Evolutionary conservation across 1,140 invertebrate species (phyloP), one percentile per base, ranked within the genome.

Genomic region (Galleria mellonella): DNA sequence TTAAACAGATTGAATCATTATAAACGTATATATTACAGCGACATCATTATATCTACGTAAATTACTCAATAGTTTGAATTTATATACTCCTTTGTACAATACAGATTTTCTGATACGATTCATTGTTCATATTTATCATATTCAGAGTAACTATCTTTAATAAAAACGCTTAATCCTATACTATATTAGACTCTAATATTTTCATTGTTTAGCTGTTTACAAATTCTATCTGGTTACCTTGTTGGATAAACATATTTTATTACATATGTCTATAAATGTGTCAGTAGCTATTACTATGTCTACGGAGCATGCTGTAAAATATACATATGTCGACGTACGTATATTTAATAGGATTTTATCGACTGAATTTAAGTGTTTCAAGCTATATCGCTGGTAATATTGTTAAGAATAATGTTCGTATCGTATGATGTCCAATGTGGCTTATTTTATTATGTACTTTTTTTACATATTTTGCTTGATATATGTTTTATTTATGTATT

Each of bases 201-300:
- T 62, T 55, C 43, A 71, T 76, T 83, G 66, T 83, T 78, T 79
- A 72, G 62, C 58, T 68, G 56, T 75, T 68, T 79, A 72, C 68
- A 81, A 76, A 81, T 68, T 83, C 63, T 82, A 82, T 78, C 72
- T 53, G 69, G 74, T 78, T 82, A 72, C 57, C 45, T 64, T 55
- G 59, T 70, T 76, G 32, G 44, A 61, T 58, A 67, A 72, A 74
- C 53, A 72, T 78, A 78, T 76, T 77, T 78, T 76, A 76, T 71
- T 68, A 71, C 61, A 64, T 72, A 74, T 52, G 65, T 65, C 49
- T 67, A 60, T 55, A 53, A 43, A 57, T 51, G 44, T 71, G 61
- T 69, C 57, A 39, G 61, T 74, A 74, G 60, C 51, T 63, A 62
- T 62, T 47, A 60, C 51, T 38, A 36, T 69, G 55, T 67, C 38